These are phyloP conservation scores for Coregonus ussuriensis DNA, from an alignment of 2,797 vertebrate genomes.

Conservation along the genomic window DNA sequence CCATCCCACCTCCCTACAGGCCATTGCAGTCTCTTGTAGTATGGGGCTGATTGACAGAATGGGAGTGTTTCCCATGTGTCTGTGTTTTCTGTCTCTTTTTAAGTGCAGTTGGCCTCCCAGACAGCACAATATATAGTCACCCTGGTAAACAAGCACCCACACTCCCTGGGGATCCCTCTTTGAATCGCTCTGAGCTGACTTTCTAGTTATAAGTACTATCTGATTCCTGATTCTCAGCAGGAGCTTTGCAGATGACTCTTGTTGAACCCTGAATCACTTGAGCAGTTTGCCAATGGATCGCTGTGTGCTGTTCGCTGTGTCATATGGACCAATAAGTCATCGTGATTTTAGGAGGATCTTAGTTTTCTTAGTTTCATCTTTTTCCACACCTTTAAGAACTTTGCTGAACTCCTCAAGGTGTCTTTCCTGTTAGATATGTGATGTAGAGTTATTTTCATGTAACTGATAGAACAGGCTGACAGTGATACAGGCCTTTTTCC, in stretches of 20 bases:
- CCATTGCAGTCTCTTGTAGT: not conserved
- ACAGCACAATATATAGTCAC: not conserved
- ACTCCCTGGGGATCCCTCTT: not conserved
- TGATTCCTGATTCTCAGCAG: not conserved
- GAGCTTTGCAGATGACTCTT: not conserved
- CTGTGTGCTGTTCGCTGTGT: no score
- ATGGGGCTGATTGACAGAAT: not conserved
- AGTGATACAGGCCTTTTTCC: constrained; percentile 38
- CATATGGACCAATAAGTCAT: no score
- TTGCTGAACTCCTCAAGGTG: not conserved
- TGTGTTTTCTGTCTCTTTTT: not conserved
- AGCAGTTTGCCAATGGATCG: not conserved
- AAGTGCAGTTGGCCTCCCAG: not conserved
- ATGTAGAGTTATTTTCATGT: not conserved
- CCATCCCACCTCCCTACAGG: not conserved
- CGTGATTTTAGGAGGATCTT: not conserved
- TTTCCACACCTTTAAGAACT: not conserved
- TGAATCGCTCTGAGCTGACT: not conserved
- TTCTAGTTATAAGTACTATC: not conserved
- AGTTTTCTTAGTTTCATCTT: not conserved
- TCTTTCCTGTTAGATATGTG: not conserved
- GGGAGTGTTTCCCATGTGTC: not conserved
- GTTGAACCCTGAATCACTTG: not conserved
- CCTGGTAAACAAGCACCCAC: not conserved
- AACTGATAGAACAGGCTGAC: not conserved